Evolutionary conservation across 1,140 invertebrate genomes (phyloP).

Genomic region (Drosophila equinoxialis): DNA sequence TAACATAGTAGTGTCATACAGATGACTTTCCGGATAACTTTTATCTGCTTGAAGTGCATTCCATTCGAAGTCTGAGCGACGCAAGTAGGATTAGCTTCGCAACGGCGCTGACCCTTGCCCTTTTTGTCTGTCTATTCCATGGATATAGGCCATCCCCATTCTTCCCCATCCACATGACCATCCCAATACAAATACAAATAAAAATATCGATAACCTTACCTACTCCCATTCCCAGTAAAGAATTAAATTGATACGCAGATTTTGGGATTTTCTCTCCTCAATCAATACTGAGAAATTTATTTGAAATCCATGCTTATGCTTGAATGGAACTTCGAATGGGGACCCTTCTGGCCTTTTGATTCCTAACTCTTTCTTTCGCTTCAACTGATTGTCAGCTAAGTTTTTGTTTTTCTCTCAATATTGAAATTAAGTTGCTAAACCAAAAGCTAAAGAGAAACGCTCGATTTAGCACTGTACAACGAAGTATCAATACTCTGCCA

Average conservation of each 20-base stretch:
- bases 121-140: not conserved
- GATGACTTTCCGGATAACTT: slow-evolving; percentile 3
- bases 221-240: slow-evolving; percentile 41
- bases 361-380: slow-evolving; percentile 24
- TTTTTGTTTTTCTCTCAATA: slow-evolving; percentile 4
- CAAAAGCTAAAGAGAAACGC: not conserved
- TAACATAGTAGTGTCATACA: not conserved
- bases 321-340: slow-evolving; percentile 19
- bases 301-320: slow-evolving; percentile 48
- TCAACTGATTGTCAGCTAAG: slow-evolving; percentile 23
- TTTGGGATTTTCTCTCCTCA: slow-evolving; percentile 49
- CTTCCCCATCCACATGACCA: not conserved
- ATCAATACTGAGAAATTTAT: slow-evolving; percentile 62
- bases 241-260: slow-evolving; percentile 70
- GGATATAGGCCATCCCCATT: not conserved
- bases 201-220: slow-evolving; percentile 1
- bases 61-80: slow-evolving; percentile 8
- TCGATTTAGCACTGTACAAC: not conserved
- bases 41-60: slow-evolving; percentile 16
- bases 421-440: slow-evolving; percentile 21
- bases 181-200: slow-evolving; percentile 21
- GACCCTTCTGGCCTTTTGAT: slow-evolving; percentile 48
- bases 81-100: slow-evolving; percentile 10
- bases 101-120: slow-evolving; percentile 12
- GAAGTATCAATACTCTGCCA: not conserved